Evolutionary conservation across 2,797 vertebrate species (phyloP), one percentile per base, ranked within the genome.

Genomic region (Enteromius mattozi): DNA sequence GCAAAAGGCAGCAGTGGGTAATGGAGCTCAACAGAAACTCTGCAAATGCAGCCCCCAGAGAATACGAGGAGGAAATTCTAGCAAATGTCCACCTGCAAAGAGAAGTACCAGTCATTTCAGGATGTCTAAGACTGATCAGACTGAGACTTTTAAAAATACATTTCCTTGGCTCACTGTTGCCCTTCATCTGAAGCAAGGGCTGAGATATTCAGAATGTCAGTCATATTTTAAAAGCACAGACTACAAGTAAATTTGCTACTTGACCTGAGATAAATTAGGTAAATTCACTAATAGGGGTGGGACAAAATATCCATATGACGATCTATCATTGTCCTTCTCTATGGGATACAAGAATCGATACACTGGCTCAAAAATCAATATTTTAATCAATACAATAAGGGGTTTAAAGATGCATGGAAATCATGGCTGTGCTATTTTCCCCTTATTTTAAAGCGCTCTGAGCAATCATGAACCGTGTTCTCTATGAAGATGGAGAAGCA

Each of bases 21-120:
- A 78, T 45, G 17, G 27, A 61, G 45, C 45, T 40, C 81, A 40
- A 71, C 14, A 37, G 51, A 78, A 84, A 59, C 2, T 7, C 37
- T 37, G 30, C 19, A 35, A 68, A 51, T 49, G 27, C 27, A 61
- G 35, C 24, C 49, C 16, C 35, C 24, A 9, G 51, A 72, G 51
- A 61, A 56, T 81, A 56, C 42, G 33, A 69, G 14, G 76, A 56
- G 49, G 17, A 37, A 54, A 70, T 70, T 6, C 12, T 56, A 45
- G 33, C 65, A 56, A 71, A 45, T 54, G 14, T 72, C 17, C 40
- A 61, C 2, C 51, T 59, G 49, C 27, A 33, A 81, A 42, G 51
- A 45, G 16, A 21, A 65, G 5, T 30, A 47, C 42, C 12, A 49
- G 40, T 71, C 51, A 59, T 71, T 81, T 56, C 49, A 70, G 37